These are phyloP conservation scores for Haplochromis vanheusdeni DNA, from an alignment of 2,113 vertebrate genomes.

Conservation along the genomic window DNA sequence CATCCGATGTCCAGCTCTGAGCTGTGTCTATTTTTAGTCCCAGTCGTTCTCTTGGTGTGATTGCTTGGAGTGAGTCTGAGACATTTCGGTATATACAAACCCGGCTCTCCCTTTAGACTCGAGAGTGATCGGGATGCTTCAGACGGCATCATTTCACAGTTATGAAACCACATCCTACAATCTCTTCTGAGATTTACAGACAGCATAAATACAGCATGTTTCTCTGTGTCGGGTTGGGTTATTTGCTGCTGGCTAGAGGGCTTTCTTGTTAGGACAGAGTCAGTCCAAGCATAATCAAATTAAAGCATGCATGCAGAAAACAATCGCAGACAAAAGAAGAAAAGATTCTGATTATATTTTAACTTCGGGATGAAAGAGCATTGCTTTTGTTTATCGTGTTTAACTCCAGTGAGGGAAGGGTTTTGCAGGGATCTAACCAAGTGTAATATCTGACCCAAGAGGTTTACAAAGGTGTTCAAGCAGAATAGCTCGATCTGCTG, in stretches of 20 bases:
- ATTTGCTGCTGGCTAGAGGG: not conserved
- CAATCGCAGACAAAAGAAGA: not conserved
- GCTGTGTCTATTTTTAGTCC: constrained; percentile 44
- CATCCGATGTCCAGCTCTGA: constrained; percentile 30
- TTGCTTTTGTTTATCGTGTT: not conserved
- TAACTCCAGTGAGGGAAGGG: not conserved
- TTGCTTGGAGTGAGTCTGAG: constrained; percentile 21
- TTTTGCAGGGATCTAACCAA: not conserved
- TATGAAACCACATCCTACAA: not conserved
- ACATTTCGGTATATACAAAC: constrained; percentile 37
- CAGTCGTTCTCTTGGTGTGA: constrained; percentile 10
- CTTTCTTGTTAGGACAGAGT: not conserved
- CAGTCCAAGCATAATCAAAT: not conserved
- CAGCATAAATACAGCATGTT: not conserved
- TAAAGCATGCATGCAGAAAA: not conserved
- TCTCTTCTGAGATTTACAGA: constrained; percentile 6
- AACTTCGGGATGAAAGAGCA: not conserved
- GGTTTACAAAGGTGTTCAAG: constrained; percentile 7
- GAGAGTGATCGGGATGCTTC: not conserved
- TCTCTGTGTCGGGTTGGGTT: not conserved
- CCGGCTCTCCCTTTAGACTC: not conserved
- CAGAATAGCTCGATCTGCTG: not conserved
- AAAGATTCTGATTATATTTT: not conserved
- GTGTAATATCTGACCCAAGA: not conserved
- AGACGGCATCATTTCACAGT: not conserved